Percentiles rank a stretch among this genome's conserved stretches.
These are phyloP conservation scores for Scaptomyza polygonia DNA, from an alignment of 2,888 invertebrate species.

Conservation along the genomic window DNA sequence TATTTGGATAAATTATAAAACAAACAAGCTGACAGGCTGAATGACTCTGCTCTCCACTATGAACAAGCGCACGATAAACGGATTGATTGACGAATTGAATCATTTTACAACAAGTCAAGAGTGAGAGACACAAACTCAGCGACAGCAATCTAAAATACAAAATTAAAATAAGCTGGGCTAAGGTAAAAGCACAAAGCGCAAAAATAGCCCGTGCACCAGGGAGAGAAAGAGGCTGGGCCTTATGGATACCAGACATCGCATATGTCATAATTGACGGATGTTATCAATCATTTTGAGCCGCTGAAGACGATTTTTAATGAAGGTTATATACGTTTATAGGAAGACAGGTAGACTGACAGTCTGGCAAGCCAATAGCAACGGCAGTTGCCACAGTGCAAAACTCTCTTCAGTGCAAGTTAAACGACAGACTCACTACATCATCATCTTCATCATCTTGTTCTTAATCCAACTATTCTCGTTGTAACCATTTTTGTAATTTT, in stretches of 20 bases:
- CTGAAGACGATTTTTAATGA: slow-evolving; percentile 80
- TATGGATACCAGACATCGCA: slow-evolving; percentile 55
- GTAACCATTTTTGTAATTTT: not conserved
- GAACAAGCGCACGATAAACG: slow-evolving; percentile 78
- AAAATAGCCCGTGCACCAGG: not conserved
- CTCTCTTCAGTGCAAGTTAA: slow-evolving; percentile 47
- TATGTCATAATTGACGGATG: slow-evolving; percentile 80
- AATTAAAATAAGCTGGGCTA: slow-evolving; percentile 4
- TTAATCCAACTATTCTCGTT: not conserved
- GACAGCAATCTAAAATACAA: slow-evolving; percentile 10
- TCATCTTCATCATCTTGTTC: slow-evolving; percentile 27
- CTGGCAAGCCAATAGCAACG: slow-evolving; percentile 22
- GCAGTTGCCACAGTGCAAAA: slow-evolving; percentile 30
- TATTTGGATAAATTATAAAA: slow-evolving; percentile 46
- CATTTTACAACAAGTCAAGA: slow-evolving; percentile 47
- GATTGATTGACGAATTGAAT: slow-evolving; percentile 80
- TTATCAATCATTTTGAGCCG: slow-evolving; percentile 78
- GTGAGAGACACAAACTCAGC: slow-evolving; percentile 7
- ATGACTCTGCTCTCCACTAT: slow-evolving; percentile 51
- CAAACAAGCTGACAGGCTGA: slow-evolving; percentile 40
- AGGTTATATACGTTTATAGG: slow-evolving; percentile 77
- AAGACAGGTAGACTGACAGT: slow-evolving; percentile 31
- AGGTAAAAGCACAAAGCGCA: not conserved
- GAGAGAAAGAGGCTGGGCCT: not conserved
- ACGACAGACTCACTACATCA: slow-evolving; percentile 35